Base-by-base conservation (phyloP, 2,888 invertebrate genomes). In the Asteroscopus sphinx region DNA sequence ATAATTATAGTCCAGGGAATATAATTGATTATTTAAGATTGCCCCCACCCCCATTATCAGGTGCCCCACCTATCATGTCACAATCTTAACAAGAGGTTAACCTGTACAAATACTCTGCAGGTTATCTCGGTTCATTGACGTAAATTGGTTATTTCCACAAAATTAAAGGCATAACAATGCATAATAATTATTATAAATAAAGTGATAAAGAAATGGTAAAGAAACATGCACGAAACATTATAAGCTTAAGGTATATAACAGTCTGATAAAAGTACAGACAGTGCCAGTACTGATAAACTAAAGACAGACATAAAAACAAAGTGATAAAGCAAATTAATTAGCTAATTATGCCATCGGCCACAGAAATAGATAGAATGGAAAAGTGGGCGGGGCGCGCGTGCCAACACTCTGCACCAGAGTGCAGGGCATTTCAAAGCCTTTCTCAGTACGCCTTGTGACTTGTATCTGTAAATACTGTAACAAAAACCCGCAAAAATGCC, bases 101-200 rank as follows among this genome's bases (percentile, higher is more conserved):
- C 39, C 11, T 28, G 48, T 42, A 41, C 21, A 40, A 37, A 28
- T 35, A 13, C 15, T 39, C 35, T 0, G 12, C 67, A 57, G 62
- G 59, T 67, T 77, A 77, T 77, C 68, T 41, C 13, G 28, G 8
- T 7, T 40, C 48, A 64, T 62, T 76, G 72, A 76, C 75, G 77
- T 53, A 67, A 68, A 54, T 41, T 37, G 30, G 49, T 67, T 45
- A 52, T 52, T 54, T 49, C 36, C 52, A 68, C 39, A 39, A 7
- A 39, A 32, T 21, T 36, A 51, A 59, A 51, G 49, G 21, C 32
- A 64, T 36, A 60, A 57, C 46, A 65, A 58, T 58, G 28, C 52
- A 46, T 32, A 45, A 44, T 16, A 21, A 42, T 35, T 37, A 37
- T 21, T 37, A 58, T 39, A 48, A 30, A 30, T 30, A 55, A 41